phyloP scores from a whole-genome alignment of 2,888 invertebrate genomes.

The Agriopis aurantiaria region DNA sequence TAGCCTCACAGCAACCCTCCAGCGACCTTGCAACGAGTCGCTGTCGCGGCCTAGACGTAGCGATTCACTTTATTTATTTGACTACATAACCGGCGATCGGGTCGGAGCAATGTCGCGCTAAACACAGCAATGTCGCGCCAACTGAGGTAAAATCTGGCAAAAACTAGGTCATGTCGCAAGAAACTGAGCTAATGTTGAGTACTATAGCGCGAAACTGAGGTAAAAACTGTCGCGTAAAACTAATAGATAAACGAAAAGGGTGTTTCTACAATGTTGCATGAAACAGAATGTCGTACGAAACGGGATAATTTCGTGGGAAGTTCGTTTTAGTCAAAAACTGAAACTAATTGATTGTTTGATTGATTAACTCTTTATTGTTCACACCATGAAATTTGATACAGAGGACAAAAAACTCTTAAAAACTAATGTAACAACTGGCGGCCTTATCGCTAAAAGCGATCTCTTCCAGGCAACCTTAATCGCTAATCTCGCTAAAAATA shows the following conservation, averaged over 20 bases:
- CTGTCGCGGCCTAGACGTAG: conserved; percentile 64
- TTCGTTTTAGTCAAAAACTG: background rate
- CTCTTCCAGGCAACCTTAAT: too few relatives aligned
- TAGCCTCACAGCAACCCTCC: conserved; percentile 42
- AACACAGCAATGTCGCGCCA: background rate
- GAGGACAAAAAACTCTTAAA: too few relatives aligned
- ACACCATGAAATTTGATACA: too few relatives aligned
- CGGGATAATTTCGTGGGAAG: background rate
- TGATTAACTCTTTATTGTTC: too few relatives aligned
- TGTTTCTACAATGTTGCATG: background rate
- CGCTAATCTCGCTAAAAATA: background rate
- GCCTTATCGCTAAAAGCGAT: too few relatives aligned
- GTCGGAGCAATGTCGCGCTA: conserved; percentile 12
- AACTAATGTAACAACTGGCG: too few relatives aligned
- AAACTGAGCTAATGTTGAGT: background rate
- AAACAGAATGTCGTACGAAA: background rate
- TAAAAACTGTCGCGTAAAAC: background rate
- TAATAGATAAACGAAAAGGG: too few relatives aligned
- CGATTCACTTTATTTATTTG: conserved; percentile 60
- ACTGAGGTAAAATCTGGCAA: background rate
- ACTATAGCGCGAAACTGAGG: background rate
- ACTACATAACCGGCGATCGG: conserved; percentile 45
- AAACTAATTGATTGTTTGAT: too few relatives aligned
- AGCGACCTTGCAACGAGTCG: conserved; percentile 60
- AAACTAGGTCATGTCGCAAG: background rate